Conservation (phyloP, 2,113 vertebrate species). For the Acanthisitta chloris region DNA sequence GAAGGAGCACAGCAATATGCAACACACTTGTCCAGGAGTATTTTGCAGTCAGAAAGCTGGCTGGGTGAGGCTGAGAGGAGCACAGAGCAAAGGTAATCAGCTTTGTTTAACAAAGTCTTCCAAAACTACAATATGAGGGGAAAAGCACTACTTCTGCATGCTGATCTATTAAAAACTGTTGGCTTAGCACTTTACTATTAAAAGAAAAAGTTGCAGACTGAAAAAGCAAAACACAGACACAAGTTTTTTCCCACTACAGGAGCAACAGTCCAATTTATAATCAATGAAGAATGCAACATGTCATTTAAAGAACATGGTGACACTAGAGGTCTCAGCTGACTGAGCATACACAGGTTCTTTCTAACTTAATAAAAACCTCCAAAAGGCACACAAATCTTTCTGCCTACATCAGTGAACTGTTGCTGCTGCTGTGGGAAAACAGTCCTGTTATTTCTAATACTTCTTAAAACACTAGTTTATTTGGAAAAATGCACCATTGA, state of each 20-base stretch:
- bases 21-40: neutral
- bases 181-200: neutral
- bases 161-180: neutral
- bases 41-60: neutral
- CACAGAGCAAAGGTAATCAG: neutral
- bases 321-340: neutral
- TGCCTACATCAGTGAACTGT: neutral
- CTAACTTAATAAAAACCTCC: neutral
- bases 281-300: neutral
- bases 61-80: neutral
- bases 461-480: neutral
- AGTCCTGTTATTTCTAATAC: neutral
- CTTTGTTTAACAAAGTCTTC: neutral
- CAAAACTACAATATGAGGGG: neutral
- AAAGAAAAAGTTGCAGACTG: neutral
- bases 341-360: neutral
- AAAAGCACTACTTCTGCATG: neutral
- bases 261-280: neutral
- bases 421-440: too few relatives aligned
- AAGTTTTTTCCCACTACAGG: neutral
- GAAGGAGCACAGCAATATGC: neutral
- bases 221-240: neutral
- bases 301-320: neutral
- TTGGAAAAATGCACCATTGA: slow-evolving; percentile 12
- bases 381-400: neutral